Evolutionary conservation across 2,888 invertebrate species (phyloP), one percentile per base, ranked within the genome.

Genomic region (Pyrrhosoma nymphula): DNA sequence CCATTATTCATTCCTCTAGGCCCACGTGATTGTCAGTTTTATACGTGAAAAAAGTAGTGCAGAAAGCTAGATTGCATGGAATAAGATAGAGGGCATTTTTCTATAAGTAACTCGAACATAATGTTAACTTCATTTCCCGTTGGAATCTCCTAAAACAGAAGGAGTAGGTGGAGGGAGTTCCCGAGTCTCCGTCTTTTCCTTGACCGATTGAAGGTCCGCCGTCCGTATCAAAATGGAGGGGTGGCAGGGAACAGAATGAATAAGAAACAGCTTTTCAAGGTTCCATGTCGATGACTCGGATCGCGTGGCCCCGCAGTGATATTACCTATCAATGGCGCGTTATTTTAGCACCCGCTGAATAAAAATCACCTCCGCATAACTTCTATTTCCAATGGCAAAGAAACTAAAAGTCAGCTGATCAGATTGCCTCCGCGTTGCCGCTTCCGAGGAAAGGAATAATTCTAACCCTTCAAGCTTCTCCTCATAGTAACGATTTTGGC

Each of bases 161-260:
- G 60, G 60, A 60, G 20, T 2, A 60, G 47, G 47, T 47, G 47
- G 47, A 8, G 47, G 47, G 47, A 8, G 47, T 47, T 47, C 47
- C 47, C 2, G 47, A 47, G 14, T 16, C 2, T 82, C 75, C 30
- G 10, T 30, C 69, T 63, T 93, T 26, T 16, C 93, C 93, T 93
- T 93, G 93, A 93, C 93, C 93, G 69, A 93, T 14, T 69, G 69
- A 91, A 91, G 91, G 91, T 56, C 60, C 30, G 90, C 90, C 6
- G 89, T 26, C 55, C 89, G n/a, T 90, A 26, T 30, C 30, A 60
- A 4, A 47, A 8, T 3, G 55, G 16, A 47, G 55, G 30, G 89
- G 35, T 0, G 35, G 30, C 18, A 60, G 30, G 60, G 89, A 82
- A 30, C 23, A 35, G 26, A 23, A 14, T 14, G 60, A 20, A 20